Base-by-base conservation (phyloP, 2,113 vertebrate species). In the Leptodactylus fuscus region DNA sequence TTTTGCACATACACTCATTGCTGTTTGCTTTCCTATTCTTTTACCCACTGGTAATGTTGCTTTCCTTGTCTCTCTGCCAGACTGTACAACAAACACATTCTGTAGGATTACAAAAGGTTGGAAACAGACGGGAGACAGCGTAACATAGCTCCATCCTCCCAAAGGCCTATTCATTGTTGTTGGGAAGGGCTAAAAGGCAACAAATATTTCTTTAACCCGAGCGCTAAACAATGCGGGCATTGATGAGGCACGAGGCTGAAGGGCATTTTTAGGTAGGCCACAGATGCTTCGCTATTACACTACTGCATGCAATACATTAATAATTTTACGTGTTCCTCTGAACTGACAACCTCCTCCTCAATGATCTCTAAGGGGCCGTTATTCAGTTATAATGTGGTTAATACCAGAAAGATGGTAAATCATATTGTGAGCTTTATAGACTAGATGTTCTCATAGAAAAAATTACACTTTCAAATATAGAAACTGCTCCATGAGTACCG, bases 161-260 rank as follows among this genome's bases (percentile, higher is more conserved):
- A 79, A 38, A 79, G 76, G 76, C 76, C 76, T 79, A 36, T 79
- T 79, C 51, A 79, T 79, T 79, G 76, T 79, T 79, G 7, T 20
- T 55, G 76, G 51, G 36, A 24, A 79, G 76, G 76, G 22, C 51
- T 79, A 38, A 41, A 79, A 58, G 74, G 29, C 32, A 24, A 38
- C 49, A 79, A 79, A 79, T 79, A 58, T 79, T 79, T 34, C 51
- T 79, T 60, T 79, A 79, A 79, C 51, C 76, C 51, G 34, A 79
- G 18, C 76, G 41, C 22, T 12, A 58, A 24, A 60, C 51, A 79
- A 60, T 79, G 48, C 11, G 13, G 5, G 20, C 76, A 38, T 60
- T 79, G 32, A 79, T 58, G 51, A 58, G 53, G 32, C 18, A 78
- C 75, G 16, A 34, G 49, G 74, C 74, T 77, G 74, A 20, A 55